phyloP scores from a whole-genome alignment of 2,888 invertebrate genomes.

The Lamellibrachia satsuma region DNA sequence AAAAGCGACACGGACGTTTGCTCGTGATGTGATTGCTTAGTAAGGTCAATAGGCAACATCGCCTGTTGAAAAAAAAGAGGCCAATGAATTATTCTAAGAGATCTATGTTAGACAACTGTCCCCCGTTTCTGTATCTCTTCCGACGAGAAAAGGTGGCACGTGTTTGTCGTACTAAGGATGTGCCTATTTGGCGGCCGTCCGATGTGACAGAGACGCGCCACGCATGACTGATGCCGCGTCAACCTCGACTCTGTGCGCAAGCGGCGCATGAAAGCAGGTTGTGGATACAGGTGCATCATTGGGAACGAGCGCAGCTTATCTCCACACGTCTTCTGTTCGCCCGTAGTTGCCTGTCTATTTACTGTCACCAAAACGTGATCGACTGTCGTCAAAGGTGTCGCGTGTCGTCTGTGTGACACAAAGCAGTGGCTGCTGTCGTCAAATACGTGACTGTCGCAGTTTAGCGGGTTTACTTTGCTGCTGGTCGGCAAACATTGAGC shows the following conservation, averaged over 20 bases:
- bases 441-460: too few species aligned
- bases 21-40: not conserved
- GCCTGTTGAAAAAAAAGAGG: not conserved
- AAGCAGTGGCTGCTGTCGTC: too few species aligned
- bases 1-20: not conserved
- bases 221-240: not conserved
- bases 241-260: not conserved
- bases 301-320: not conserved
- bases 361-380: too few species aligned
- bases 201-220: not conserved
- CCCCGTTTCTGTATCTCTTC: not conserved
- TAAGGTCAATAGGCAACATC: not conserved
- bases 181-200: not conserved
- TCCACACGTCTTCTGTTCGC: too few species aligned
- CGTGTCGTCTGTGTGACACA: too few species aligned
- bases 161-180: conserved; percentile 5
- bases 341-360: too few species aligned
- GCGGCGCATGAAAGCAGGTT: not conserved
- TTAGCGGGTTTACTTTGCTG: too few species aligned
- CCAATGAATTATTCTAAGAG: not conserved
- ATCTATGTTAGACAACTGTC: not conserved
- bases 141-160: not conserved
- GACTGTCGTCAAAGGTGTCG: too few species aligned
- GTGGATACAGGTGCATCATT: not conserved
- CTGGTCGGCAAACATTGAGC: too few species aligned